Percentiles rank a stretch among this genome's conserved stretches.
Conservation (phyloP, 2,797 vertebrate genomes). For the Typhlichthys eigenmanni region DNA sequence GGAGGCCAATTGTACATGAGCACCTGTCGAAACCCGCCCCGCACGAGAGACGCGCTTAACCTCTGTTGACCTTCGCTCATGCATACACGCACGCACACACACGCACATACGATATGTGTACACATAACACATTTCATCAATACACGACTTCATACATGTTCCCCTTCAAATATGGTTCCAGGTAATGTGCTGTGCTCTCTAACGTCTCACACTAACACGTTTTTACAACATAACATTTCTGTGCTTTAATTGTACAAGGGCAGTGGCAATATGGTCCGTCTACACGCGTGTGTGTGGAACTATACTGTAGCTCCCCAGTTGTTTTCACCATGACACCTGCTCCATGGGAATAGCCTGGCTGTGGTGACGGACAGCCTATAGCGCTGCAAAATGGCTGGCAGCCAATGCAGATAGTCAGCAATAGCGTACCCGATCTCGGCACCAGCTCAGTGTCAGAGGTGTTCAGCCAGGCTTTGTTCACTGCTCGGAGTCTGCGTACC, state of each 20-base stretch:
- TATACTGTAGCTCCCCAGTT: not conserved
- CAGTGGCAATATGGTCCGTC: conserved; percentile 25
- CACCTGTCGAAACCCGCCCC: conserved; percentile 52
- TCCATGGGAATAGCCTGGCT: not conserved
- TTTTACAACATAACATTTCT: conserved; percentile 34
- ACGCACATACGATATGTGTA: conserved; percentile 22
- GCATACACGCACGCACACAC: conserved; percentile 1
- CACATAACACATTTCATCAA: not conserved
- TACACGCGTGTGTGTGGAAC: not conserved
- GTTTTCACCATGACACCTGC: not conserved
- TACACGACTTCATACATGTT: conserved; percentile 15
- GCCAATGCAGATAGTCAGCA: not conserved
- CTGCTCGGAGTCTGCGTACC: conserved; percentile 31
- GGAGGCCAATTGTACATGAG: conserved; percentile 63
- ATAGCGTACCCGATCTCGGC: conserved; percentile 20
- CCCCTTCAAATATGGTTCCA: conserved; percentile 7
- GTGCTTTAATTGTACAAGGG: conserved; percentile 46
- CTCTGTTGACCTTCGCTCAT: conserved; percentile 25
- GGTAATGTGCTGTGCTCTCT: conserved; percentile 5
- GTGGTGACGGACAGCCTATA: conserved; percentile 4
- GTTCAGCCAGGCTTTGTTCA: conserved; percentile 32
- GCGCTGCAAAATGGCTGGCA: conserved; percentile 6
- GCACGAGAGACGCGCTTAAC: conserved; percentile 38
- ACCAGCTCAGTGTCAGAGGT: conserved; percentile 40
- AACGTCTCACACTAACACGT: conserved; percentile 20